Conservation (phyloP, 1,140 invertebrate species). For the Drosophila mayri region DNA sequence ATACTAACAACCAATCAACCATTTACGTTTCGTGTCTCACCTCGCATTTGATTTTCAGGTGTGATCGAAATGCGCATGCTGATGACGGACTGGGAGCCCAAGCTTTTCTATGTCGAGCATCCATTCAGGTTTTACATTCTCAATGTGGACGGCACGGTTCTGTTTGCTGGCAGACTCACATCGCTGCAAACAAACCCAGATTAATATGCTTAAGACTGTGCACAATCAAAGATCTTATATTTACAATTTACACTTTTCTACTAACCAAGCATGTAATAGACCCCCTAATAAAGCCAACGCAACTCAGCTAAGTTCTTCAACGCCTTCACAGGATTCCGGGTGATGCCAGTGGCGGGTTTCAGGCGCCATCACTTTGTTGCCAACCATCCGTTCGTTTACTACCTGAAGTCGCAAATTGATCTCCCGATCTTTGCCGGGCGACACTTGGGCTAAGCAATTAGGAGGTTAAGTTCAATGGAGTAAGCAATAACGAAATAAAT, state of each 20-base stretch:
- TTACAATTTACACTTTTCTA: constrained; percentile 21
- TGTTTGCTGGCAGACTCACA: constrained; percentile 46
- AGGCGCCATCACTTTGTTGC: constrained; percentile 55
- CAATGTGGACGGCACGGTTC: constrained; percentile 21
- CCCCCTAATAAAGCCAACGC: constrained; percentile 17
- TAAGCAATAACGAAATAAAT: constrained; percentile 33
- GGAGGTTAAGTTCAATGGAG: constrained; percentile 24
- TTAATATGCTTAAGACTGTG: constrained; percentile 30
- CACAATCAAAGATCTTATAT: constrained; percentile 36
- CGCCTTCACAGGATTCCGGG: constrained; percentile 55
- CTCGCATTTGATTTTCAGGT: constrained; percentile 22
- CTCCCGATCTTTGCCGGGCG: constrained; percentile 54
- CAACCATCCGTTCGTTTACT: constrained; percentile 61
- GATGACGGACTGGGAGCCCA: constrained; percentile 33
- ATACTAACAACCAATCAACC: constrained; percentile 18
- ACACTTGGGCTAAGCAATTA: constrained; percentile 34
- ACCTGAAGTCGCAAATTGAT: constrained; percentile 43
- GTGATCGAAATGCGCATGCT: constrained; percentile 38
- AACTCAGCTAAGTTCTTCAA: neutral
- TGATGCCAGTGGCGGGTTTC: constrained; percentile 56
- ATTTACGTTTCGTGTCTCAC: neutral
- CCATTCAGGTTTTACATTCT: constrained; percentile 56
- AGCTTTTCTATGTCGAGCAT: constrained; percentile 46
- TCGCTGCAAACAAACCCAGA: constrained; percentile 16
- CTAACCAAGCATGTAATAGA: constrained; percentile 48